phyloP scores from a whole-genome alignment of 2,888 invertebrate species.

The Eupithecia insigniata region DNA sequence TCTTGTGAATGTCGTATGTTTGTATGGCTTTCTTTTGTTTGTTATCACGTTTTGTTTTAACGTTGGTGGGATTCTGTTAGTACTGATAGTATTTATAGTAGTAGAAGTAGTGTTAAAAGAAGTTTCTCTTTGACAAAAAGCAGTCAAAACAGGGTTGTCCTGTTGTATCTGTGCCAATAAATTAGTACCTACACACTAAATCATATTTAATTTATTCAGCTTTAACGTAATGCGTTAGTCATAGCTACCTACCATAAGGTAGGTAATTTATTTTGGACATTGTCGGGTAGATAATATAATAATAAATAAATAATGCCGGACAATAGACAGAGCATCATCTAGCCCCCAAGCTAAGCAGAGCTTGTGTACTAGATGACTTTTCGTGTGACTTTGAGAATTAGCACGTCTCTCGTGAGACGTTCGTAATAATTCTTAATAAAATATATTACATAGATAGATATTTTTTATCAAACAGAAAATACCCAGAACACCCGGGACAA shows the following conservation, averaged over 20 bases:
- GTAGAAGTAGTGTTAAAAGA: not conserved
- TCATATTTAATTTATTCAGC: not conserved
- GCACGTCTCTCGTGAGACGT: too few relatives aligned
- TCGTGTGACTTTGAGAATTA: too few relatives aligned
- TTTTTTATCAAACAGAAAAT: too few relatives aligned
- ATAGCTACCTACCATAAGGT: not conserved
- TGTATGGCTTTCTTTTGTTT: constrained; percentile 69
- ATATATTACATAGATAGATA: too few relatives aligned
- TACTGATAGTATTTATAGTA: not conserved
- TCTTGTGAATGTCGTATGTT: constrained; percentile 60
- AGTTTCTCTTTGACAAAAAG: not conserved
- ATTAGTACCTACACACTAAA: not conserved
- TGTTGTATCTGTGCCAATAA: not conserved
- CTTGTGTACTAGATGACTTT: too few relatives aligned
- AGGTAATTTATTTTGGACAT: not conserved
- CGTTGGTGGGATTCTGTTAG: not conserved
- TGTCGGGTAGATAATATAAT: not conserved
- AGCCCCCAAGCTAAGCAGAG: too few relatives aligned
- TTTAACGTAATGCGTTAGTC: not conserved
- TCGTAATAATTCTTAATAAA: too few relatives aligned
- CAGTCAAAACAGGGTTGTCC: too few relatives aligned
- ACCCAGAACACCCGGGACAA: too few relatives aligned
- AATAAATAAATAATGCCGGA: not conserved
- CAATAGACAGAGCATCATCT: too few relatives aligned
- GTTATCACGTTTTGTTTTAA: constrained; percentile 19